Base-by-base conservation (phyloP, 2,888 invertebrate species). In the Hyalella azteca region DNA sequence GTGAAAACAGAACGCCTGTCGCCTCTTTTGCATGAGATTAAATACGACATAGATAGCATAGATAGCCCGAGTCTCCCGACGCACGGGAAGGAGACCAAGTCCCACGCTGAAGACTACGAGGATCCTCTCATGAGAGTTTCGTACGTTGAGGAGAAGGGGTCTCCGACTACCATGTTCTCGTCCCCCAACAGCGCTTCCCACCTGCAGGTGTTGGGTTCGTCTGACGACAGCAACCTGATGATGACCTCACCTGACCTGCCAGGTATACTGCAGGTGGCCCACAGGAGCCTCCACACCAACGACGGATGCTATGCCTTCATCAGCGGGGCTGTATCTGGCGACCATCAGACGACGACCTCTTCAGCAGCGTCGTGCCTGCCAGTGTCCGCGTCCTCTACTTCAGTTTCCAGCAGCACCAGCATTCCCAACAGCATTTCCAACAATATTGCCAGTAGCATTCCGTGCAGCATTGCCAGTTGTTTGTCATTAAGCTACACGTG, bases 1-100 rank as follows among this genome's bases (percentile, higher is more conserved):
- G 80, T 82, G 73, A 82, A 82, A 66, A 77, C 60, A 26, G 81
- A 82, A 36, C 60, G 79, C 9, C 78, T 82, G 40, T 82, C 81
- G 15, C 81, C 81, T 2, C 49, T 80, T 15, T 48, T 80, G 19
- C 49, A 49, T 3, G 81, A 82, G n/a, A 45, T 73, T 13, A 79
- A 54, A 54, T 54, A 40, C 9, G 54, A 50, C 29, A 41, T 29
- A 48, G 78, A 60, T 36, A n/a, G n/a, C n/a, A n/a, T n/a, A n/a
- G 41, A 29, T 40, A 13, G 48, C 29, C 7, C 66, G 41, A 45
- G 22, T 45, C 66, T 45, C 32, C 15, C 78, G 48, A 59, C 50
- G 13, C 29, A 29, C 22, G 54, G 29, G 54, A 54, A 54, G 29
- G 26, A 54, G 22, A 29, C 22, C 22, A 54, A 54, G 29, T 36